Evolutionary conservation across 2,113 vertebrate species (phyloP), one percentile per base, ranked within the genome.

Genomic region (Dipodomys ordii): DNA sequence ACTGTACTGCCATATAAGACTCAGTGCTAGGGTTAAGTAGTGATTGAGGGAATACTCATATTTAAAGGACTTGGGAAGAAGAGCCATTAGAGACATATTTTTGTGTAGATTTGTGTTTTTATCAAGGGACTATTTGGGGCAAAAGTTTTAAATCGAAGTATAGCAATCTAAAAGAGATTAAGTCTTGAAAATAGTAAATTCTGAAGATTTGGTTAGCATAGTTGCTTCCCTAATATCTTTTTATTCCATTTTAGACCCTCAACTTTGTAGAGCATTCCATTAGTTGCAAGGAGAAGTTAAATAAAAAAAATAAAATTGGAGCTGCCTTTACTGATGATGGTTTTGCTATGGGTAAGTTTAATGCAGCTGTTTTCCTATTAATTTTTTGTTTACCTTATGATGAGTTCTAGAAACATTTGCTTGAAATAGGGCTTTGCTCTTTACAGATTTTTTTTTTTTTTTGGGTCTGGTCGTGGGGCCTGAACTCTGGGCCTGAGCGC

Each of bases 261-360:
- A 99, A 99, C 97, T 99, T 99, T 91, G 99, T 99, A 90, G 99
- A 99, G 80, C 99, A 99, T 97, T 99, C 99, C 28, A 99, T 99
- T 97, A 98, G 98, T 97, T 99, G 99, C 96, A 99, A 99, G 96
- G 99, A 99, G 97, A 99, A 99, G 88, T 90, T 99, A 87, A 99
- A 99, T 98, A 99, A 99, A 98, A 99, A 99, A 97, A 99, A 99
- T 97, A 99, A 99, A 98, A 98, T 96, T 20, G 99, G 99, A 95
- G 99, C 99, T 68, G 99, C 99, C 72, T 99, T 99, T 96, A 99
- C 99, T 73, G 99, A 99, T 88, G 99, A 99, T 95, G 99, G 99
- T 62, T 99, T 99, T 97, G 99, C 99, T 53, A 99, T 99, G 99
- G 99, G 99, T 99, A 97, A 99, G 99, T 90, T 67, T 84, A 22